Base-by-base conservation (phyloP, 2,888 invertebrate species). In the Drosophila fulvimacula region DNA sequence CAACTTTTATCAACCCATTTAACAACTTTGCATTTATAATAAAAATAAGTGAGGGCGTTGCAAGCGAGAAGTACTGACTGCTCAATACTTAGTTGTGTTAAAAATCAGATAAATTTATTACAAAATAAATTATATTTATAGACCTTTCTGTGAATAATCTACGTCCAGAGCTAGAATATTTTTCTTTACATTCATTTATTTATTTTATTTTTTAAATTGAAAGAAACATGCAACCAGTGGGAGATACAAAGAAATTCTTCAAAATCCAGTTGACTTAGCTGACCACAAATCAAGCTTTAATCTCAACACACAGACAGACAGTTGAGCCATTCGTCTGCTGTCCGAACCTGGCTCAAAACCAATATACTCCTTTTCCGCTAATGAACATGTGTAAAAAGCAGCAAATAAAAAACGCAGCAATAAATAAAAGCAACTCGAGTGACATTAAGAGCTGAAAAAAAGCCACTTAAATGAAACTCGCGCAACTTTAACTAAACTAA, bases 401-500 rank as follows among this genome's bases (percentile, higher is more conserved):
- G 48, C 15, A 51, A 52, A 38, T 52, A 52, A 52, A 52, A 52
- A 36, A 27, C 5, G 55, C 24, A 34, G 36, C n/a, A 52, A 36
- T 52, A 52, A 58, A 49, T 55, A 56, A 58, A 46, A 36, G 38
- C 38, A 61, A 60, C 62, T 60, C 56, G 38, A 55, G 41, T 19
- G 27, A 38, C 62, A 64, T 71, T 82, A 82, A 48, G 46, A 48
- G 46, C 44, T 10, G 65, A 62, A 66, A 62, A 60, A 24, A 46
- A 61, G 63, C 44, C 64, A 68, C 71, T 75, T 63, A 62, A 70
- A 55, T 46, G 60, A 24, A 53, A 46, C 32, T 52, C 36, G 49
- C 58, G 34, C 39, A 69, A 63, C 64, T 82, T 82, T 76, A 82
- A 81, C 70, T 80, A 74, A 77, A 81, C 74, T 83, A 83, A 83